Percentiles rank a stretch among this genome's conserved stretches.
Evolutionary conservation across 1,140 invertebrate genomes (phyloP).

Genomic region (Rhyacophila brunnea): DNA sequence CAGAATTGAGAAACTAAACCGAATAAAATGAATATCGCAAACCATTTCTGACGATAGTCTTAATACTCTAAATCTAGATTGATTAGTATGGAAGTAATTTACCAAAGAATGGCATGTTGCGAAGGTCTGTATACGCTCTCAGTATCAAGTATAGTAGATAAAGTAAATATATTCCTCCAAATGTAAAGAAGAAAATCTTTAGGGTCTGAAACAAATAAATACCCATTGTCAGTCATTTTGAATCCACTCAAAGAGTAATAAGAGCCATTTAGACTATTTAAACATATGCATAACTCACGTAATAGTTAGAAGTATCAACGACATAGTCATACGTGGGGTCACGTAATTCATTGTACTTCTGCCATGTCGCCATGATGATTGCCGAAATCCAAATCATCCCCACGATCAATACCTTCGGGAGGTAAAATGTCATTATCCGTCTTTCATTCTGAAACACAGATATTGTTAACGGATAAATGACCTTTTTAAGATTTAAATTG

Average conservation of each 20-base stretch:
- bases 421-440: slow-evolving; percentile 81
- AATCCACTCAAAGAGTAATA: not conserved
- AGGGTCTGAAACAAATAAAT: slow-evolving; percentile 64
- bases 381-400: slow-evolving; percentile 84
- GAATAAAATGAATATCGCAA: too few relatives aligned
- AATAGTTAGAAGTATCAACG: slow-evolving; percentile 84
- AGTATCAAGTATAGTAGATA: slow-evolving; percentile 84
- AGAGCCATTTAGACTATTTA: not conserved
- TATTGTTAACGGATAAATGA: too few relatives aligned
- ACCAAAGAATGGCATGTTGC: slow-evolving; percentile 98
- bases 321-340: slow-evolving; percentile 94
- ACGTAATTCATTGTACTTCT: slow-evolving; percentile 82
- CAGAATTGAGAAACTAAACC: too few relatives aligned
- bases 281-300: too few relatives aligned
- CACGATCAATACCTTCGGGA: slow-evolving; percentile 87
- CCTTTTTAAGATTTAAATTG: too few relatives aligned
- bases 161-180: slow-evolving; percentile 79
- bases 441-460: slow-evolving; percentile 82
- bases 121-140: slow-evolving; percentile 88
- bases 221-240: too few relatives aligned
- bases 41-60: too few relatives aligned
- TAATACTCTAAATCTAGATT: too few relatives aligned
- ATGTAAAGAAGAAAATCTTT: slow-evolving; percentile 86
- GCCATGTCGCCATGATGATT: slow-evolving; percentile 83
- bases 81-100: slow-evolving; percentile 40